Base-by-base conservation (phyloP, 2,888 invertebrate genomes). In the Ptychoptera albimana region DNA sequence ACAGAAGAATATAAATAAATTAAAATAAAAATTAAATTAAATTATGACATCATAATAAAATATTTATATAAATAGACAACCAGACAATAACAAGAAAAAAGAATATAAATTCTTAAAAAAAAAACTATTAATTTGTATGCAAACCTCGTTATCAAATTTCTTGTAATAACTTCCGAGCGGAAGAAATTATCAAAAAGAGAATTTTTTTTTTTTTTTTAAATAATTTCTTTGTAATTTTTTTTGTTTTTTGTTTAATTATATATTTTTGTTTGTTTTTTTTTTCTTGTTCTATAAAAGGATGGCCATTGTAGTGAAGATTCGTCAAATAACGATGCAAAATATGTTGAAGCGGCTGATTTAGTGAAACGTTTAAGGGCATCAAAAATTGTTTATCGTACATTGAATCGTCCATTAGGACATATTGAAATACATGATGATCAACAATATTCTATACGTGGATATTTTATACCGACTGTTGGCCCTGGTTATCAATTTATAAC, bases 401-500 rank as follows among this genome's bases (percentile, higher is more conserved):
- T 58, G 16, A 45, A 51, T 30, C 35, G 32, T 10, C 52, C 54
- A 2, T 14, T 57, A 9, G 51, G 52, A n/a, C 46, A 49, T 45
- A 52, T 54, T 1, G 45, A 51, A 13, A 43, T 56, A 7, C 50
- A 51, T 15, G 23, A 37, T 23, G 50, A 51, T 11, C 53, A 51
- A 44, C 45, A 41, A 11, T 58, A 54, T 47, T 54, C 56, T 29
- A 51, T 58, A 13, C 55, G 55, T 31, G 58, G 58, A 5, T 57
- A 55, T 45, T 57, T 58, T 44, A 45, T 57, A 14, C 54, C 55
- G n/a, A 49, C 51, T 6, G 34, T 50, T 37, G 55, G 52, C 9
- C 44, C 51, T 5, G 51, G 51, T 14, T 58, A 56, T 49, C 54
- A 57, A 48, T 58, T 57, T 48, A 52, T 58, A 10, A 53, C 55